These are phyloP conservation scores for Norana najaformis DNA, from an alignment of 2,888 invertebrate species.

Conservation along the genomic window DNA sequence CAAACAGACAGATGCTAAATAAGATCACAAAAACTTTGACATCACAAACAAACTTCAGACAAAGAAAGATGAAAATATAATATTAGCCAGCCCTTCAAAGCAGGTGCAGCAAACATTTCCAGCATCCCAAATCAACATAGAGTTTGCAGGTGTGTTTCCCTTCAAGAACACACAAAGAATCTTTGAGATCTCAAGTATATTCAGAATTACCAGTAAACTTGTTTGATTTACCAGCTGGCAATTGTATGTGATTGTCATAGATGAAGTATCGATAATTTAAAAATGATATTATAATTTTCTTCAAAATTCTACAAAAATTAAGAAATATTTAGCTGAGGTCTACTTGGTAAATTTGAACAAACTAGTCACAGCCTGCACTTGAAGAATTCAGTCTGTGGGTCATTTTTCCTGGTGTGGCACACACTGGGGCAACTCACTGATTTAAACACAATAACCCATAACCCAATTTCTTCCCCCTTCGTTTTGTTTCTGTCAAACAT, in stretches of 20 bases:
- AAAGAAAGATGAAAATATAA: not conserved
- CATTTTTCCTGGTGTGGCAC: too few relatives aligned
- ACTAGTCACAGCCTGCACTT: not conserved
- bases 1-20: not conserved
- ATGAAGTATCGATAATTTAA: not conserved
- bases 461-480: not conserved
- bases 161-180: not conserved
- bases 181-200: not conserved
- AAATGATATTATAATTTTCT: too few relatives aligned
- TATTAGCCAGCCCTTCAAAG: not conserved
- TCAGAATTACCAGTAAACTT: not conserved
- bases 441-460: not conserved
- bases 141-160: not conserved
- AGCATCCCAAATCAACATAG: not conserved
- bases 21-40: too few relatives aligned
- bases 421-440: too few relatives aligned
- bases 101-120: not conserved
- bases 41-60: slow-evolving; percentile 9
- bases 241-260: not conserved
- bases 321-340: not conserved
- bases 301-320: not conserved
- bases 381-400: not conserved
- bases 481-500: not conserved
- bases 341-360: not conserved
- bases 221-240: not conserved